Base-by-base conservation (phyloP, 2,888 invertebrate species). In the Stenodema calcarata region DNA sequence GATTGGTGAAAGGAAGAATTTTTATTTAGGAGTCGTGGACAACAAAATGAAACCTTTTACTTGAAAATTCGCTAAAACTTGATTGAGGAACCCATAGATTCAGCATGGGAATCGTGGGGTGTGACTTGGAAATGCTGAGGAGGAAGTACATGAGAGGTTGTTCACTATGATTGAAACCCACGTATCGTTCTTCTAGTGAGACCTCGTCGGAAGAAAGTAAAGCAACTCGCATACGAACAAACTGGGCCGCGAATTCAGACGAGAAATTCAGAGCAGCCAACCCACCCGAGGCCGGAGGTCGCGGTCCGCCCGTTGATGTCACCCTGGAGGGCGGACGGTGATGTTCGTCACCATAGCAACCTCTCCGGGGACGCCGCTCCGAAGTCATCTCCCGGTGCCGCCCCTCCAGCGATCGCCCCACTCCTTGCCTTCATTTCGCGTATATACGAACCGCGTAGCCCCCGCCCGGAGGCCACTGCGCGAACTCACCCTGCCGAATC, bases 391-490 rank as follows among this genome's bases (percentile, higher is more conserved):
- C 2, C 76, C 4, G 35, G 41, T 23, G 35, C 14, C 41, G 14
- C 70, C 28, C 35, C 70, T 70, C 35, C 70, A 30, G 12, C 14
- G 16, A 27, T 27, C 54, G n/a, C 80, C 50, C 80, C 27, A 28
- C 9, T 30, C 62, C 79, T 27, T 54, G 41, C 75, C 75, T 41
- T 75, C 47, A 28, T 80, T 80, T 82, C 69, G 82, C 82, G 82
- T 82, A 82, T 82, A 82, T 82, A 82, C 82, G 82, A 82, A 69
- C 82, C 42, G 62, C n/a, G 41, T 69, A 62, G 30, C 41, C 62
- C 82, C 82, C 82, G 82, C 62, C 82, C 82, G 82, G 69, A 82
- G 82, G 82, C 82, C 82, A 82, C 82, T 82, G 62, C 82, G 82
- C 82, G 82, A 82, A 82, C 82, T 82, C 82, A 82, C 82, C 82